Evolutionary conservation across 1,140 invertebrate species (phyloP), one percentile per base, ranked within the genome.

Genomic region (Hylaeus volcanicus): DNA sequence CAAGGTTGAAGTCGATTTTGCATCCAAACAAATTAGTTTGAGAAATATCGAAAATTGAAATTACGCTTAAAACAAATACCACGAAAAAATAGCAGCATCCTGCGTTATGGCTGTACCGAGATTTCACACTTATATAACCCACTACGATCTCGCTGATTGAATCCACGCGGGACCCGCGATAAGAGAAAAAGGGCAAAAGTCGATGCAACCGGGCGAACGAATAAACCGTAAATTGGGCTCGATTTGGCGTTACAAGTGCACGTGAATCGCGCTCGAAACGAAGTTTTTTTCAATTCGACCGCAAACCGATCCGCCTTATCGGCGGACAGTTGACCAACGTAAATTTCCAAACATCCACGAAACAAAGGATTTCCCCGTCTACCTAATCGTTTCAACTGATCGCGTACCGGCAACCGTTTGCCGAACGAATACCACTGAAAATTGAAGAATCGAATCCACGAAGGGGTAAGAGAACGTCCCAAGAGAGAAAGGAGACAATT

Each of bases 361-460:
- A 64, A 79, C 69, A 79, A 79, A 73, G 41, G 61, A 9, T 15
- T 72, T 53, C 39, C 53, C 9, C 39, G 64, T 48, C 55, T 58
- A 79, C 58, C 75, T 84, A 86, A 86, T 86, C 75, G 79, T 71
- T 85, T 63, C 68, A 70, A 58, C 55, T 11, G 48, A 65, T 48
- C 60, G 73, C 69, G 64, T 61, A 39, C 74, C 74, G 79, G 58
- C 84, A 72, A 85, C 72, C 75, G 70, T 64, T 37, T 56, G 43
- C 51, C 55, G 68, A 83, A 80, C 74, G 45, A 78, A 74, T 58
- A 80, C 72, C 63, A 64, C 68, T 76, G 84, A 80, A 26, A 26
- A 66, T 71, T 70, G 45, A 74, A 74, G 69, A 39, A 72, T 48
- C 80, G 82, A 66, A 80, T 72, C 58, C 51, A 66, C 75, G 48